Percentiles rank a stretch among this genome's conserved stretches.
phyloP scores from a whole-genome alignment of 2,113 vertebrate genomes.

The Atlantisia rogersi region DNA sequence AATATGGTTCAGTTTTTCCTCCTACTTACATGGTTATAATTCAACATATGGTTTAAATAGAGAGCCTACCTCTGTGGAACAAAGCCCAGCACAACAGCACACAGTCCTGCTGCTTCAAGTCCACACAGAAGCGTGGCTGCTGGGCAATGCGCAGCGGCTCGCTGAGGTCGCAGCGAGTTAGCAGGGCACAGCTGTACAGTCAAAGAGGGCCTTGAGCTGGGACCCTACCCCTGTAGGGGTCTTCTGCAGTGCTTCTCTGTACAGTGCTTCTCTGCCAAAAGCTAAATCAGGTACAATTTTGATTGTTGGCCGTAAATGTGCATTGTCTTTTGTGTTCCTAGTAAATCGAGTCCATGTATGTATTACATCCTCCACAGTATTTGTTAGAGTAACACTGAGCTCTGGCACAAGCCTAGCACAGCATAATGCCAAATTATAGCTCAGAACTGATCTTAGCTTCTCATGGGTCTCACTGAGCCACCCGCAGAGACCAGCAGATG shows the following conservation, averaged over 20 bases:
- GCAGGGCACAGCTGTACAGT: background rate
- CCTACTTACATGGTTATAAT: background rate
- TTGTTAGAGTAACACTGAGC: background rate
- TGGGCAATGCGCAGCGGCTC: background rate
- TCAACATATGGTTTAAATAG: conserved; percentile 44
- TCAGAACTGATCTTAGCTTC: background rate
- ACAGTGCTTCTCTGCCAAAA: background rate
- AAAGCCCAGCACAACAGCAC: background rate
- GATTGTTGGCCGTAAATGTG: background rate
- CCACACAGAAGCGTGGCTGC: background rate
- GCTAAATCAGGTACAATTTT: background rate
- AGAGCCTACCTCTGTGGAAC: background rate
- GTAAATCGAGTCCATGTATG: background rate
- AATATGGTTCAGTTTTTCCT: conserved; percentile 29
- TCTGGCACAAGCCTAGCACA: background rate
- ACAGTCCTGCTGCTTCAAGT: background rate
- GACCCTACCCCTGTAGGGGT: too few relatives aligned
- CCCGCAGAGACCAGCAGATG: background rate
- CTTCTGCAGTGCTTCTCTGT: background rate
- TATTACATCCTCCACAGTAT: background rate
- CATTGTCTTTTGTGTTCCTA: background rate
- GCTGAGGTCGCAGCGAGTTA: background rate
- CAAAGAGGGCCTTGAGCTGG: background rate
- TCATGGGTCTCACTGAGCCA: background rate
- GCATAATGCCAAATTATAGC: background rate